These are phyloP conservation scores for Catharus ustulatus DNA, from an alignment of 2,797 vertebrate species.

Conservation along the genomic window DNA sequence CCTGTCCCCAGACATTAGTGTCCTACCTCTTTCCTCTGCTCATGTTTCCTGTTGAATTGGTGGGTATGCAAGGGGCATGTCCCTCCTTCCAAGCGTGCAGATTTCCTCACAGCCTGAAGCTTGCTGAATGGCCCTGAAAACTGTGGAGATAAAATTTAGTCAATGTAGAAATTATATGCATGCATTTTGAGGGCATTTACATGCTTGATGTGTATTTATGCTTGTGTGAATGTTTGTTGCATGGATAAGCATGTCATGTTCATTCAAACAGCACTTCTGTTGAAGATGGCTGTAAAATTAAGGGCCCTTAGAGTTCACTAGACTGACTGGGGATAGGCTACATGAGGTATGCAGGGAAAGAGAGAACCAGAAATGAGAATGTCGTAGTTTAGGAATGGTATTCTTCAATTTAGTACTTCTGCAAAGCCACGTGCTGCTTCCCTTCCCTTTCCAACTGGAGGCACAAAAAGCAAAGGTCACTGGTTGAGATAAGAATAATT, in stretches of 20 bases:
- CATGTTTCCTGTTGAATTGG: neutral
- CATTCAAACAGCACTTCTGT: neutral
- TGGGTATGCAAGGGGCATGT: fast-evolving
- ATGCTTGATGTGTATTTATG: slow-evolving; percentile 16
- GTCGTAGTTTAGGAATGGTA: neutral
- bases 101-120: slow-evolving; percentile 23
- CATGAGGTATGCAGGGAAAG: neutral
- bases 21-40: neutral
- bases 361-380: neutral
- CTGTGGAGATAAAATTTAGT: slow-evolving; percentile 9
- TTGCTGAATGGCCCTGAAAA: slow-evolving; percentile 13
- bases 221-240: neutral
- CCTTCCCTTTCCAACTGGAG: neutral
- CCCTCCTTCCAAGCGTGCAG: neutral
- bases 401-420: neutral
- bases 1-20: neutral
- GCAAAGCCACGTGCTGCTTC: fast-evolving
- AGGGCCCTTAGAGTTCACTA: neutral
- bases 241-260: neutral
- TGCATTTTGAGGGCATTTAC: slow-evolving; percentile 22
- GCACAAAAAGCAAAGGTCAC: neutral
- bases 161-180: slow-evolving; percentile 1
- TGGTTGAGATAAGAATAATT: neutral
- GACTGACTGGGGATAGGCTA: neutral
- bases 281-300: slow-evolving; percentile 22